phyloP scores from a whole-genome alignment of 2,113 vertebrate genomes.

The Paratilapia polleni region DNA sequence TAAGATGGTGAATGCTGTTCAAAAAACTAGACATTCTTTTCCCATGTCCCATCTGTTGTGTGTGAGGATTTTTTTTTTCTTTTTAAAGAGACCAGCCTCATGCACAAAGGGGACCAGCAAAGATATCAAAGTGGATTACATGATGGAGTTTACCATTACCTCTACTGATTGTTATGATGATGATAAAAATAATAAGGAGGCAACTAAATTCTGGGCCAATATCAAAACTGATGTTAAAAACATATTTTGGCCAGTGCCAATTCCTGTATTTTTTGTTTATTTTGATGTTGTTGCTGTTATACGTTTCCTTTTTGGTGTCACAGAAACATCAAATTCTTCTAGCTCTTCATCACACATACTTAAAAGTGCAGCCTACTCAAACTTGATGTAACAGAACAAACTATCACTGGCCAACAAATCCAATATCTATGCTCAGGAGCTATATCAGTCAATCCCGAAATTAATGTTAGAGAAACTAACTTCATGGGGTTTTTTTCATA shows the following conservation, averaged over 20 bases:
- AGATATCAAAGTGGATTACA: not conserved
- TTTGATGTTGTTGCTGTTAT: not conserved
- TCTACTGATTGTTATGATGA: not conserved
- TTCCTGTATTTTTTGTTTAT: not conserved
- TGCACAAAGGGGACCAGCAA: not conserved
- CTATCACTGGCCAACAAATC: not conserved
- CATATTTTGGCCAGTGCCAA: not conserved
- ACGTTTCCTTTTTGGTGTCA: not conserved
- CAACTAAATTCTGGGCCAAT: not conserved
- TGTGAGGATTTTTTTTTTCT: not conserved
- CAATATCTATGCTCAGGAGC: not conserved
- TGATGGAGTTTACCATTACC: not conserved
- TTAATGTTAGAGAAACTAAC: not conserved
- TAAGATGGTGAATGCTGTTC: not conserved
- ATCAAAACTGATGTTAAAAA: not conserved
- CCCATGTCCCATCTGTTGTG: not conserved
- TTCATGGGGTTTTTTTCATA: no score
- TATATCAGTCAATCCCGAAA: not conserved
- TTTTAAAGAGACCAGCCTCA: not conserved
- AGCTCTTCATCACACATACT: no score
- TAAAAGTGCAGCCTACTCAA: not conserved
- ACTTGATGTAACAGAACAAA: not conserved
- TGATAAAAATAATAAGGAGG: not conserved
- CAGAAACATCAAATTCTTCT: not conserved
- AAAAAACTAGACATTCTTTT: not conserved